Evolutionary conservation across 2,113 vertebrate species (phyloP).

Genomic region (Ranitomeya imitator): DNA sequence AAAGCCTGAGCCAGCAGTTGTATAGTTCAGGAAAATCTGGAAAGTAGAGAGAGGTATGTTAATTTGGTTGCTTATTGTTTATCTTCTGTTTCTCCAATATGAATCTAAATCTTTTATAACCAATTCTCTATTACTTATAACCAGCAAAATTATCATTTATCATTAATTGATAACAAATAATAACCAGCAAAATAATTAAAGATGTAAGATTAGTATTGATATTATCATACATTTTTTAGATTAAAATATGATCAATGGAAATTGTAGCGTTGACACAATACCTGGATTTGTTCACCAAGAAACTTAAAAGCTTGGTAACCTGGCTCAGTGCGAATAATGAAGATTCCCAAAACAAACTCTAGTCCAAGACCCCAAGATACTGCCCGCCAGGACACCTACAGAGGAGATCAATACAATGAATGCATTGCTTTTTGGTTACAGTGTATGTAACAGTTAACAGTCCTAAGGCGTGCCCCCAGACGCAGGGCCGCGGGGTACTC

Average conservation of each 20-base stretch:
- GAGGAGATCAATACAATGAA: neutral
- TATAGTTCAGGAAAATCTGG: constrained; percentile 88
- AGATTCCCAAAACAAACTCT: constrained; percentile 85
- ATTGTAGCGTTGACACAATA: constrained; percentile 58
- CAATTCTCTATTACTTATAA: neutral
- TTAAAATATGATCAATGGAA: neutral
- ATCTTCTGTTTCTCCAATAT: neutral
- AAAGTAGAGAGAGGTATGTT: constrained; percentile 30
- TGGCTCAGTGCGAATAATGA: constrained; percentile 87
- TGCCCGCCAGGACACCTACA: constrained; percentile 83
- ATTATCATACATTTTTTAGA: neutral
- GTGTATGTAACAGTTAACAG: neutral
- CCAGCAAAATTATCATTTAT: neutral
- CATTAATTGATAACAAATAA: too few species aligned
- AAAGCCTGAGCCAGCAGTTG: constrained; percentile 82
- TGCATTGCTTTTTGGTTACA: neutral
- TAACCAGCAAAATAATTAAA: neutral
- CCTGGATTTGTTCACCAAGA: constrained; percentile 90
- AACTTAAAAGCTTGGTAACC: constrained; percentile 83
- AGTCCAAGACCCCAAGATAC: constrained; percentile 89
- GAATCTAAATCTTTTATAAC: neutral
- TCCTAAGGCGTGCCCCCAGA: too few species aligned
- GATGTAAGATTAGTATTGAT: neutral
- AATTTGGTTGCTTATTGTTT: neutral
- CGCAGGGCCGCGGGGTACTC: too few species aligned